These are phyloP conservation scores for Drosophila rellima DNA, from an alignment of 2,888 invertebrate genomes.

Conservation along the genomic window DNA sequence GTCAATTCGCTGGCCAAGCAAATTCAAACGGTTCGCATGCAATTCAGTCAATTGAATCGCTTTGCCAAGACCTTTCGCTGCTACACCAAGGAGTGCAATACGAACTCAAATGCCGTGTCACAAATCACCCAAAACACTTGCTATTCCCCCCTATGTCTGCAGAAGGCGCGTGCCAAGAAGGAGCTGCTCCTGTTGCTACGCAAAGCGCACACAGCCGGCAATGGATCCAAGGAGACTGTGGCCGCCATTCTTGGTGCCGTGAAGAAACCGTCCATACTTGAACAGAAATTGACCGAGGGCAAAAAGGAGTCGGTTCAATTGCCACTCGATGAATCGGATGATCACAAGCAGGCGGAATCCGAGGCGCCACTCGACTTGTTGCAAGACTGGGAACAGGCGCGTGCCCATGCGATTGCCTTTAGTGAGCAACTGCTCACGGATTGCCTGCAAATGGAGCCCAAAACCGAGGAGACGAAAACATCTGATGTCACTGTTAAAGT, in stretches of 20 bases:
- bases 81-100: constrained; percentile 90
- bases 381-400: constrained; percentile 87
- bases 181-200: constrained; percentile 89
- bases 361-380: constrained; percentile 82
- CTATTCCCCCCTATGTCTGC: constrained; percentile 93
- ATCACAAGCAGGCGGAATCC: constrained; percentile 61
- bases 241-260: constrained; percentile 86
- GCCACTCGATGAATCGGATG: constrained; percentile 75
- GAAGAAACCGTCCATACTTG: constrained; percentile 89
- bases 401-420: constrained; percentile 86
- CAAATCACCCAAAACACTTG: constrained; percentile 88
- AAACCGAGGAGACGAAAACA: not conserved
- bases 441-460: constrained; percentile 55
- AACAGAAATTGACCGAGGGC: constrained; percentile 89
- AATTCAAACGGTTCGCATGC: constrained; percentile 89
- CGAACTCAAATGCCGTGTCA: constrained; percentile 87
- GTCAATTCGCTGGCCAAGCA: constrained; percentile 88
- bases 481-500: constrained; percentile 55
- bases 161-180: constrained; percentile 90
- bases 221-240: constrained; percentile 85
- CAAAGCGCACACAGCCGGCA: constrained; percentile 88
- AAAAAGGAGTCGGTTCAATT: constrained; percentile 83
- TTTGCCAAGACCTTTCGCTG: constrained; percentile 91
- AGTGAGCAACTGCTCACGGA: constrained; percentile 67
- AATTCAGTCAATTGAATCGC: constrained; percentile 90